Conservation (phyloP, 2,797 vertebrate species). For the Melanotaenia maccullochi region DNA sequence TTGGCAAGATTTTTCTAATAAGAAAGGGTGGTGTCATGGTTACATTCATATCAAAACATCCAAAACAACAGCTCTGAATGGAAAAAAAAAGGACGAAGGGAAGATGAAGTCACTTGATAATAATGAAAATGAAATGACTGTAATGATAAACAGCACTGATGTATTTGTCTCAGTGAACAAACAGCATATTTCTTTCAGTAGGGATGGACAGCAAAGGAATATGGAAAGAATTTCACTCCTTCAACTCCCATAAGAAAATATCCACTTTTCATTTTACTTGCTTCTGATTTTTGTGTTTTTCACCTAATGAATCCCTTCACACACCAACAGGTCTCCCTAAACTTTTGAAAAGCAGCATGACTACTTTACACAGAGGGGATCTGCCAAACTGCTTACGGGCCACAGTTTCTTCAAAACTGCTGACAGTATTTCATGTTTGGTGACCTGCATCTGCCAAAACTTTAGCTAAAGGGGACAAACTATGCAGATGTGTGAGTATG, state of each 20-base stretch:
- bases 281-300: constrained; percentile 51
- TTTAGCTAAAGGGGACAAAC: constrained; percentile 61
- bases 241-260: constrained; percentile 34
- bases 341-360: constrained; percentile 45
- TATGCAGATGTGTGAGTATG: constrained; percentile 47
- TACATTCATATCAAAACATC: constrained; percentile 77
- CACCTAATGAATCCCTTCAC: constrained; percentile 48
- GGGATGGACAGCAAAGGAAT: constrained; percentile 49
- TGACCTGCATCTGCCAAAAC: constrained; percentile 52
- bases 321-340: constrained; percentile 27
- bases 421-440: constrained; percentile 67
- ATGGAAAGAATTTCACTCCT: constrained; percentile 55
- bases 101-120: constrained; percentile 68
- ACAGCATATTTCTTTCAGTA: constrained; percentile 73
- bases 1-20: constrained; percentile 68
- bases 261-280: constrained; percentile 46
- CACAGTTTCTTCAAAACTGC: constrained; percentile 47
- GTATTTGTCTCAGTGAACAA: constrained; percentile 57
- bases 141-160: constrained; percentile 69
- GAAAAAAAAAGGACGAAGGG: constrained; percentile 32
- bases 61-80: constrained; percentile 62
- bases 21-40: constrained; percentile 76
- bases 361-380: constrained; percentile 55
- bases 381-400: constrained; percentile 34
- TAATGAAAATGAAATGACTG: constrained; percentile 61